A percentile compares a stretch with the other conserved stretches of the same genome.
Conservation (phyloP, 1,140 invertebrate species). For the Apocrypta bakeri region DNA sequence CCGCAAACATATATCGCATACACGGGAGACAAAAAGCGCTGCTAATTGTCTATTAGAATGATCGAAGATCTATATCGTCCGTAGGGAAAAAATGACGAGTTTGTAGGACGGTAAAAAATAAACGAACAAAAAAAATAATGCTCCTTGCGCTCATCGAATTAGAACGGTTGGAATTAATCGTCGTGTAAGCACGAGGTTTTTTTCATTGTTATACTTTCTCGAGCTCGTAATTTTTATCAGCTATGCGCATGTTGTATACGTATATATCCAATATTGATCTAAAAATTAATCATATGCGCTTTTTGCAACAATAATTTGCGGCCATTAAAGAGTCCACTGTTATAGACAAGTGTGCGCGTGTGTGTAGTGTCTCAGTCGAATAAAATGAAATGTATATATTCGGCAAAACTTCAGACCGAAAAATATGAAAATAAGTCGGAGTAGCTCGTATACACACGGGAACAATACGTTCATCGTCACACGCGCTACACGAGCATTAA, state of each 20-base stretch:
- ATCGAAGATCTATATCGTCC: not conserved
- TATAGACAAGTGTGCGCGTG: not conserved
- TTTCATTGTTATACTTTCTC: conserved; percentile 16
- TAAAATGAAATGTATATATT: not conserved
- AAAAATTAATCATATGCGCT: conserved; percentile 6
- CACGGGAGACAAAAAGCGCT: not conserved
- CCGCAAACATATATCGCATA: too few relatives aligned
- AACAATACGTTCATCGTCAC: not conserved
- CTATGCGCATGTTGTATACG: not conserved
- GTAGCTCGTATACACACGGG: not conserved
- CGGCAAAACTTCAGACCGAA: too few relatives aligned
- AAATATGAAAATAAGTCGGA: too few relatives aligned
- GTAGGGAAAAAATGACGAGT: not conserved
- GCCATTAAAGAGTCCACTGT: not conserved
- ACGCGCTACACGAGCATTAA: not conserved
- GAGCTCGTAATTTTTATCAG: not conserved
- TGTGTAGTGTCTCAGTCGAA: not conserved
- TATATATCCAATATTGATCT: not conserved
- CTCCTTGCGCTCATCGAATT: not conserved
- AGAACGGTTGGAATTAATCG: conserved; percentile 20
- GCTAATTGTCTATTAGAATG: not conserved
- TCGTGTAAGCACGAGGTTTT: not conserved
- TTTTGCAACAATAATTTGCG: conserved; percentile 19
- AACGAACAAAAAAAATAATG: not conserved
- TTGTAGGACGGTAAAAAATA: not conserved